Conservation (phyloP, 1,140 invertebrate species). For the Schmidtea mediterranea region DNA sequence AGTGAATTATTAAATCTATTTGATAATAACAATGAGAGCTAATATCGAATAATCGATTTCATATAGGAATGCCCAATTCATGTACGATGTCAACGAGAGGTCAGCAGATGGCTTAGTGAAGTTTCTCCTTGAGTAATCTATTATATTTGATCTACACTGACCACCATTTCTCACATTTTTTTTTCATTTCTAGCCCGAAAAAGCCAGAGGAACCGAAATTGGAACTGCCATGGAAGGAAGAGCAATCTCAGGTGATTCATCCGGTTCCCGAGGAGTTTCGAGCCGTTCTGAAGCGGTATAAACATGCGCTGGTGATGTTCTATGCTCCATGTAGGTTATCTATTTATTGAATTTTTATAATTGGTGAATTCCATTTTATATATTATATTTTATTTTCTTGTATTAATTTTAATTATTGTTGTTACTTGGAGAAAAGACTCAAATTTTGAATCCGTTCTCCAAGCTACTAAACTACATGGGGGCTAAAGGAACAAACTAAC, state of each 20-base stretch:
- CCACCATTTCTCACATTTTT: background rate
- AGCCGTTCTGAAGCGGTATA: slow-evolving; percentile 32
- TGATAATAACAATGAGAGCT: too few relatives aligned
- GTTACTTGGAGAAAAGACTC: too few relatives aligned
- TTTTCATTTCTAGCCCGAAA: slow-evolving; percentile 28
- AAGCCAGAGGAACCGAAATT: slow-evolving; percentile 52
- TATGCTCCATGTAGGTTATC: slow-evolving; percentile 48
- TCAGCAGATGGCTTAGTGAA: slow-evolving; percentile 41
- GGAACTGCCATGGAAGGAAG: slow-evolving; percentile 46
- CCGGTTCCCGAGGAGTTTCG: slow-evolving; percentile 38
- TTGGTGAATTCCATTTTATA: background rate
- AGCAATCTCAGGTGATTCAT: slow-evolving; percentile 36
- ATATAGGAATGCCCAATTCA: slow-evolving; percentile 35
- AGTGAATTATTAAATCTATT: too few relatives aligned
- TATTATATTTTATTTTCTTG: too few relatives aligned
- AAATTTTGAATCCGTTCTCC: too few relatives aligned
- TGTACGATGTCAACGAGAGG: slow-evolving; percentile 40
- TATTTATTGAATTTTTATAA: background rate
- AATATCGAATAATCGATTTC: too few relatives aligned
- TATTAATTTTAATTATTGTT: too few relatives aligned
- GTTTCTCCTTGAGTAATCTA: slow-evolving; percentile 43
- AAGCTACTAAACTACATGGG: too few relatives aligned
- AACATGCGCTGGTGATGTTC: slow-evolving; percentile 48
- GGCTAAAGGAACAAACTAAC: too few relatives aligned
- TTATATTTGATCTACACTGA: background rate